These are phyloP conservation scores for Lepidochitona cinerea DNA, from an alignment of 2,888 invertebrate species.

Conservation along the genomic window DNA sequence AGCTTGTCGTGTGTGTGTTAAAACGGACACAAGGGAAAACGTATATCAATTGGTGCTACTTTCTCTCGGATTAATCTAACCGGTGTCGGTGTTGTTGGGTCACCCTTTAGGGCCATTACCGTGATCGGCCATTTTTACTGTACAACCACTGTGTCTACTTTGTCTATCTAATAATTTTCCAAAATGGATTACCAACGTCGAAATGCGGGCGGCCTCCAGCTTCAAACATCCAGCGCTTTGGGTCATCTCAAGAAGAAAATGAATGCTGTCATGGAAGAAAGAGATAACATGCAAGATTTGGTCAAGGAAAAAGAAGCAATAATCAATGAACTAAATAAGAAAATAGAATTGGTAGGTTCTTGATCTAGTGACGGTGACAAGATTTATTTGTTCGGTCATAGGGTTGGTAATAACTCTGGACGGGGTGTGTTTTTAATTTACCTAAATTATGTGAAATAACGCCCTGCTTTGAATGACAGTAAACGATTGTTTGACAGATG, in stretches of 20 bases:
- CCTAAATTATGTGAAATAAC: too few relatives aligned
- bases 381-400: too few relatives aligned
- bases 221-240: slow-evolving; percentile 77
- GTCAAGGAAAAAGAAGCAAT: slow-evolving; percentile 83
- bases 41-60: not conserved
- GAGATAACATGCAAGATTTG: slow-evolving; percentile 98
- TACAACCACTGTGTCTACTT: not conserved
- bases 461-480: too few relatives aligned
- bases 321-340: not conserved
- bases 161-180: not conserved
- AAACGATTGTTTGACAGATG: too few relatives aligned
- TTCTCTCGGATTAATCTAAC: not conserved
- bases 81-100: not conserved
- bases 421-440: too few relatives aligned
- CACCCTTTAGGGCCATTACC: not conserved
- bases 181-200: not conserved
- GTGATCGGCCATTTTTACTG: slow-evolving; percentile 3
- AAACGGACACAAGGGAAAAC: too few relatives aligned
- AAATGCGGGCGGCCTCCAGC: not conserved
- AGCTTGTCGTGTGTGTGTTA: too few relatives aligned
- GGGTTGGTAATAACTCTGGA: too few relatives aligned
- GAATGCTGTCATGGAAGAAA: slow-evolving; percentile 98
- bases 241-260: slow-evolving; percentile 99
- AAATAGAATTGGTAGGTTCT: not conserved
- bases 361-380: too few relatives aligned